Base-by-base conservation (phyloP, 2,113 vertebrate genomes). In the Morone chrysops region DNA sequence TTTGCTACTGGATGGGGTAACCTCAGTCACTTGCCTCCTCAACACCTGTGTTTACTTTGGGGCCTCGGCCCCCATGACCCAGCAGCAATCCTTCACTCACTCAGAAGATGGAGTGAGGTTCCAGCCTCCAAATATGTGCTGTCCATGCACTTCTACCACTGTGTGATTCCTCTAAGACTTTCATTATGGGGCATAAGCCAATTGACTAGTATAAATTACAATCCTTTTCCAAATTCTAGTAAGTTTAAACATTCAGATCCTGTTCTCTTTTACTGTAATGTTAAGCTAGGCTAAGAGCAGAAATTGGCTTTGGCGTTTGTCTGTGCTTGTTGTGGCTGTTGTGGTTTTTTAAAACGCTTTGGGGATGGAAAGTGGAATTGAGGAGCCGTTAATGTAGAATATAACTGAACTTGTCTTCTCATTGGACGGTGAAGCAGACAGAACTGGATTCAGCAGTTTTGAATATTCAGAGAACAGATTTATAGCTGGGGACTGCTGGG, bases 11-110 rank as follows among this genome's bases (percentile, higher is more conserved):
- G 92, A 90, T 75, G 89, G 94, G 94, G 92, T 93, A 93, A 90
- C 82, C 86, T 79, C 67, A 77, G 76, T 90, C 56, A 50, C 83
- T 87, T 88, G 90, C 93, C 94, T 93, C 95, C 94, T 91, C 90
- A 94, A 74, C 95, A 96, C 94, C 96, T 97, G 95, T 96, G 96
- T 97, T 97, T 96, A 96, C 95, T 90, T 92, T 96, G 94, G 94
- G 94, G 94, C 94, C 94, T 94, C 91, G 87, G 87, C 94, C 94
- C 94, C 80, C 67, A 36, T 86, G 93, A 93, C 92, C 93, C 92
- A 54, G 41, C 87, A 90, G 90, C 93, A 78, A 85, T 93, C 93
- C 92, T 88, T 96, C 95, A 91, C 93, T 93, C 90, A 66, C 83
- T 92, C 92, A 87, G 59, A 91, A 93, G 93, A 94, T 92, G 92